A percentile compares a stretch with the other conserved stretches of the same genome.
Conservation (phyloP, 2,113 vertebrate genomes). For the western clawed frog (Xenopus tropicalis) region DNA sequence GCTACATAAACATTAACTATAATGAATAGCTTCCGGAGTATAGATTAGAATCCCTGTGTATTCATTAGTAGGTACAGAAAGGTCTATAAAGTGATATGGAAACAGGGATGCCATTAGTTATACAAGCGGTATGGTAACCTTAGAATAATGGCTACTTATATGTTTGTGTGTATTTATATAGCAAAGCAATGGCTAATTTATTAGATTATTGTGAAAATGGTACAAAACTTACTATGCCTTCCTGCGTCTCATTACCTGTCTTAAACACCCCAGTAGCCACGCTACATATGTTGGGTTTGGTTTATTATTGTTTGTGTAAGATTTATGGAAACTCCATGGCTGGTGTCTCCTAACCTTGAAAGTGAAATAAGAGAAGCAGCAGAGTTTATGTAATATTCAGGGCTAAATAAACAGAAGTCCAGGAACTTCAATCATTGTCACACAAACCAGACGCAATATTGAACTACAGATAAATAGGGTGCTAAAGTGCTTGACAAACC, state of each 20-base stretch:
- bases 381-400: constrained; percentile 32
- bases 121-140: too few relatives aligned
- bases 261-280: constrained; percentile 29
- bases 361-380: constrained; percentile 34
- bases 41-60: too few relatives aligned
- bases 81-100: too few relatives aligned
- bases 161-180: constrained; percentile 17
- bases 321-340: constrained; percentile 38
- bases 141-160: too few relatives aligned
- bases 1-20: too few relatives aligned
- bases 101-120: too few relatives aligned
- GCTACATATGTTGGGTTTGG: constrained; percentile 3
- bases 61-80: too few relatives aligned
- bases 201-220: constrained; percentile 25
- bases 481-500: constrained; percentile 17
- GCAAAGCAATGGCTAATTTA: constrained; percentile 9
- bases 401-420: constrained; percentile 32
- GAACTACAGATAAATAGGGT: constrained; percentile 11
- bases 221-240: not conserved
- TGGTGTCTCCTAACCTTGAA: constrained; percentile 37
- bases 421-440: constrained; percentile 31
- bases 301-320: constrained; percentile 46
- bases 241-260: constrained; percentile 11
- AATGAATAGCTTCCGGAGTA: too few relatives aligned
- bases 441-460: constrained; percentile 35